Evolutionary conservation across 2,113 vertebrate genomes (phyloP), one percentile per base, ranked within the genome.

Genomic region (Megalops atlanticus): DNA sequence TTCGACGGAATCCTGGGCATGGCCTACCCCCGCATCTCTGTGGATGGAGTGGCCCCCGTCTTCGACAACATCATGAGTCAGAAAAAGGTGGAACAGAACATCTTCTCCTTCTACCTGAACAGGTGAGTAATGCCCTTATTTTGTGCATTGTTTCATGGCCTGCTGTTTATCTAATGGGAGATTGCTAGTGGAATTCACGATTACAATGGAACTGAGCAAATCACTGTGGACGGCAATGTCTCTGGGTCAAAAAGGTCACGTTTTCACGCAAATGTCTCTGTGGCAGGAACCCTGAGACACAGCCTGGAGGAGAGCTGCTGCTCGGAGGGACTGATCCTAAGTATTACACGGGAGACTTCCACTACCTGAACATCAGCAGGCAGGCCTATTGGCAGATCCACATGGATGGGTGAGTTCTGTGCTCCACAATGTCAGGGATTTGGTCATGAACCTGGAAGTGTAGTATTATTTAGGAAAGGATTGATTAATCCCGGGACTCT

Each of bases 31-130:
- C 84, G 7, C 75, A 99, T 99, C 90, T 93, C 97, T 0, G 97
- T 99, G 74, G 90, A 97, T 5, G 86, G 90, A 0, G 96, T 93
- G 64, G 7, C 72, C 0, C 97, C 97, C 0, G 93, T 98, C 78
- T 99, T 99, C 0, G 98, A 99, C 85, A 98, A 96, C 79, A 84
- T 98, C 83, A 99, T 99, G 93, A 0, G 45, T 3, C 97, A 99
- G 90, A 92, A 93, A 89, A 92, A 97, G 89, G 85, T 99, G 5
- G 92, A 96, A 0, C 87, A 94, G 83, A 98, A 98, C 2, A 0
- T 97, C 0, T 99, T 99, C 90, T 97, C 98, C 81, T 99, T 99
- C 93, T 99, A 97, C 91, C 93, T 99, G n/a, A 99, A 98, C 95
- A 97, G 97, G 98, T 97, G 49, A 73, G 69, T 0, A 11, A 6